phyloP scores from a whole-genome alignment of 1,140 invertebrate genomes.

The Stegodyphus dumicola region DNA sequence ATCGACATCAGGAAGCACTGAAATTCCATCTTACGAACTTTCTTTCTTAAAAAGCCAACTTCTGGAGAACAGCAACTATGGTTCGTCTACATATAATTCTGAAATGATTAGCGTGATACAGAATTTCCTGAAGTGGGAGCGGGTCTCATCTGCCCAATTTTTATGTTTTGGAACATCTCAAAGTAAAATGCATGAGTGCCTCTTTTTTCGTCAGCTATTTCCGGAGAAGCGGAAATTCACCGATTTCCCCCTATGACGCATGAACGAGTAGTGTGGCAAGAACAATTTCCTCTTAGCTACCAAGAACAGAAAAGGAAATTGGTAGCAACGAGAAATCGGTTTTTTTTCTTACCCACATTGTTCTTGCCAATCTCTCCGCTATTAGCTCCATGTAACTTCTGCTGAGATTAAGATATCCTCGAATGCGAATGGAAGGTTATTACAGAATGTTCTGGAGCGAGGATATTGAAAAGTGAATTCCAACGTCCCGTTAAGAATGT shows the following conservation, averaged over 20 bases:
- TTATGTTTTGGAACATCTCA: too few relatives aligned
- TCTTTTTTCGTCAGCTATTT: conserved; percentile 20
- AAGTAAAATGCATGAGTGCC: too few relatives aligned
- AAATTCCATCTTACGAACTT: too few relatives aligned
- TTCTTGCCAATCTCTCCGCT: neutral
- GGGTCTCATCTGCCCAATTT: too few relatives aligned
- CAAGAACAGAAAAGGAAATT: conserved; percentile 27
- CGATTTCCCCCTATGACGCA: conserved; percentile 4
- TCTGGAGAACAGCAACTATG: too few relatives aligned
- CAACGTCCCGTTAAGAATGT: too few relatives aligned
- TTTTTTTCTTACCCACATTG: neutral
- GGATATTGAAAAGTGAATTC: too few relatives aligned
- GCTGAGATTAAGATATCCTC: neutral
- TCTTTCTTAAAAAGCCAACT: too few relatives aligned
- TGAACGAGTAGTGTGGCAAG: neutral
- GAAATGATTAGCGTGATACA: too few relatives aligned
- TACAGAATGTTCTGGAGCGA: neutral
- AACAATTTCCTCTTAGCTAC: conserved; percentile 29
- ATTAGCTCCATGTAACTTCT: neutral
- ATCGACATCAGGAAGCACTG: too few relatives aligned
- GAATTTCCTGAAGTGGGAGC: too few relatives aligned
- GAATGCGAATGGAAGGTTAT: neutral
- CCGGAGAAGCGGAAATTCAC: conserved; percentile 29
- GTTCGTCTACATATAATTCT: too few relatives aligned
- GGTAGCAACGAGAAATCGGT: neutral